Percentiles rank a stretch among this genome's conserved stretches.
These are phyloP conservation scores for Eulemur rufifrons DNA, from an alignment of 2,113 vertebrate genomes.

Conservation along the genomic window DNA sequence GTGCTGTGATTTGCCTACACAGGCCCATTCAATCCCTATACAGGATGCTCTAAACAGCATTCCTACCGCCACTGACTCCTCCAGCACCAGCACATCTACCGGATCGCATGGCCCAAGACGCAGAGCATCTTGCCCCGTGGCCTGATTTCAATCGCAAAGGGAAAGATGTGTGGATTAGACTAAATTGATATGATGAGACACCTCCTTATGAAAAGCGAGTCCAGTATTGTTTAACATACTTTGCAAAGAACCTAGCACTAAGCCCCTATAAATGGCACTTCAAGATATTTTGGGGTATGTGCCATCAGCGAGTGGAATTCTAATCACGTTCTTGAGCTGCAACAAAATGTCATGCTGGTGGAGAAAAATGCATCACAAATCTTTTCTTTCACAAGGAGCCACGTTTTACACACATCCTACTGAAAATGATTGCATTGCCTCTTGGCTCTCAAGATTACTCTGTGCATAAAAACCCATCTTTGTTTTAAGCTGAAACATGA, in stretches of 20 bases:
- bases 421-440: background rate
- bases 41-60: background rate
- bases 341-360: background rate
- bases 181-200: background rate
- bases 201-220: background rate
- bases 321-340: background rate
- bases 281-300: background rate
- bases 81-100: too few relatives aligned
- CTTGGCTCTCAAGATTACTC: background rate
- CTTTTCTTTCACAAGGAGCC: background rate
- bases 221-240: background rate
- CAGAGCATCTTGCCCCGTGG: background rate
- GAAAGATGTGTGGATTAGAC: background rate
- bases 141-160: background rate
- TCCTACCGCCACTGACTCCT: background rate
- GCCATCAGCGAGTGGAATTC: background rate
- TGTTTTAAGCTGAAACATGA: conserved; percentile 53
- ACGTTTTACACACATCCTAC: background rate
- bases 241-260: background rate
- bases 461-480: conserved; percentile 48
- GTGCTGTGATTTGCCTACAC: background rate
- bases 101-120: too few relatives aligned
- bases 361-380: background rate
- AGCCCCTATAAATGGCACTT: background rate
- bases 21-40: background rate